Conservation (phyloP, 2,797 vertebrate genomes). For the Sebastes nivosus region DNA sequence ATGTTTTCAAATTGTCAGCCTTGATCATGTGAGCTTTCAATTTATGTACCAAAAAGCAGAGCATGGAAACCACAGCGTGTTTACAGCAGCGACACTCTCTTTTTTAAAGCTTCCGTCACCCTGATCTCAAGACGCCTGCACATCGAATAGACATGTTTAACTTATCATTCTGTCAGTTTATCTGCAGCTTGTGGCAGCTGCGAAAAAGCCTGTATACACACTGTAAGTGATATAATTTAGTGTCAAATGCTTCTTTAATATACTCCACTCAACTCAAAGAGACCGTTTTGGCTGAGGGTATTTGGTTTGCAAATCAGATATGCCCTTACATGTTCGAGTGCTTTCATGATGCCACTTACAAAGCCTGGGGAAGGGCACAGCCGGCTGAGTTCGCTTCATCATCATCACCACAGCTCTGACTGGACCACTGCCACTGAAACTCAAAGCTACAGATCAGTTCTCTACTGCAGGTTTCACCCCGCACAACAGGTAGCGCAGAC, state of each 20-base stretch:
- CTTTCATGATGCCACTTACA: conserved; percentile 50
- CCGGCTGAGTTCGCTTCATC: conserved; percentile 15
- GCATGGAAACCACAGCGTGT: background rate
- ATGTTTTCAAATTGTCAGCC: background rate
- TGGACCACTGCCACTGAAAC: conserved; percentile 25
- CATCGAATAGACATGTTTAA: background rate
- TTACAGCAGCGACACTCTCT: background rate
- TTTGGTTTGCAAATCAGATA: conserved; percentile 60
- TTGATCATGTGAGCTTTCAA: background rate
- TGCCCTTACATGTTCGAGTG: conserved; percentile 52
- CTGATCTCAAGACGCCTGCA: background rate
- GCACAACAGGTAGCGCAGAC: conserved; percentile 36
- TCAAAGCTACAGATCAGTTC: conserved; percentile 22
- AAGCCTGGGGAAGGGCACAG: conserved; percentile 33
- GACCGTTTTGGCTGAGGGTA: conserved; percentile 29
- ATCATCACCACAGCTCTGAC: conserved; percentile 18
- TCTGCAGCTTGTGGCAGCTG: conserved; percentile 9
- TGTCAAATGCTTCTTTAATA: conserved; percentile 45
- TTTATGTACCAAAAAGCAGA: background rate
- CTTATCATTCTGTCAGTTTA: conserved; percentile 1
- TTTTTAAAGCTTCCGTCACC: background rate
- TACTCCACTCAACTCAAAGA: conserved; percentile 21
- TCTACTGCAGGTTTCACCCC: conserved; percentile 7
- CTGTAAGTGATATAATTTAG: conserved; percentile 17
- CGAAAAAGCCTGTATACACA: background rate